Base-by-base conservation (phyloP, 2,888 invertebrate species). In the Conus canariensis region DNA sequence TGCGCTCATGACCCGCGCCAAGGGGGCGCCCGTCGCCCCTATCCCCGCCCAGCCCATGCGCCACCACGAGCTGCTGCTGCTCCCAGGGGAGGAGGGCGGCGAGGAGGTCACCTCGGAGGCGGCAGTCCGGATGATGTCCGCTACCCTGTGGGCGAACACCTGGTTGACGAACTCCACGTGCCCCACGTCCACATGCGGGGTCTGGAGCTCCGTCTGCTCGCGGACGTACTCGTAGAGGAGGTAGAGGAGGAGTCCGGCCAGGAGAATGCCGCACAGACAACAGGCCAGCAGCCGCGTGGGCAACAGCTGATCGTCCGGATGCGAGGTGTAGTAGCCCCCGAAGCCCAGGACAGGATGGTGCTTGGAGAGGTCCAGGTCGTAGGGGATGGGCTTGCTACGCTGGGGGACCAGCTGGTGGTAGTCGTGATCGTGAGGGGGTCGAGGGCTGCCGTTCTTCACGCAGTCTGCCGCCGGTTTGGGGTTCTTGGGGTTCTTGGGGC, bases 141-240 rank as follows among this genome's bases (percentile, higher is more conserved):
- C 87, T 10, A 90, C 86, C 77, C 90, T 70, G 25, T 89, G 64
- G 0, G 86, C 80, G 85, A 88, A 90, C 16, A 90, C 85, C 58
- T 74, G 64, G 87, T 90, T 90, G 67, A 74, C 30, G 30, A 90
- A 60, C 19, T 86, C 90, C 70, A 90, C 88, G 70, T 90, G 86
- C 59, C 77, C 89, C 5, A 89, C 80, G 89, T 90, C 90, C n/a
- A 90, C 80, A 60, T 85, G 77, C 16, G 80, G 86, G n/a, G 64
- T 67, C 56, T 67, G 64, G 25, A 89, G 56, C 25, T 83, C 60
- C 56, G 89, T 89, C 85, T 89, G 85, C 56, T 85, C 60, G n/a
- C 89, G 83, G 64, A 89, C 82, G 56, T 80, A 89, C 80, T 89
- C 80, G 82, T 77, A 89, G 45, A 90, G 89, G n/a, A 88, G 64